Evolutionary conservation across 2,888 invertebrate genomes (phyloP), one percentile per base, ranked within the genome.

Genomic region (Lochmaea crataegi): DNA sequence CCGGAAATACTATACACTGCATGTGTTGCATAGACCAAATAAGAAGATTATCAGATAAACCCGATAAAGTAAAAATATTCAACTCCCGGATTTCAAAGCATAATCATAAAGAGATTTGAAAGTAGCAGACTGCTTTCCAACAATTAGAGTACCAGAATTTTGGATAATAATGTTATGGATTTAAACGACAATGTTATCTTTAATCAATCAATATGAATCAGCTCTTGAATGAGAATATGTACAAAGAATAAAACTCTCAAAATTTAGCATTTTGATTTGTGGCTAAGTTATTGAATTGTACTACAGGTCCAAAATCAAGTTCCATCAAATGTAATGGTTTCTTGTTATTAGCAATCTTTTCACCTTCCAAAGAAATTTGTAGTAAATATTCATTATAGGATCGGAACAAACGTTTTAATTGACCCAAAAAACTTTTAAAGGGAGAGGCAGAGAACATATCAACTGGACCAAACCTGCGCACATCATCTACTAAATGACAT

Each of bases 301-400:
- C 32, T 18, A 68, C 71, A 63, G 61, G 58, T 65, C 58, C 58
- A 58, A 58, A 14, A 18, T 58, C 58, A 32, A 22, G 58, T 14
- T 58, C 58, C 58, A 26, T 58, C 3, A 9, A 58, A 58, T 58
- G 58, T 16, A 22, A 58, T 18, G 16, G 58, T 58, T 58, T 22
- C 58, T 32, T 32, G 16, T 58, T 58, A 14, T 18, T 16, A 58
- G 12, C 32, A 58, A 58, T 32, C 4, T 26, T 18, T n/a, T 18
- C 58, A 58, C 32, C 32, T 26, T 58, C 32, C 9, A 9, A 32
- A 58, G 12, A 22, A 18, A 58, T 9, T 58, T 58, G 58, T 58
- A 22, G 58, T 58, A 58, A 32, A 14, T 22, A 58, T 16, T 58
- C 22, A 58, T 32, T 58, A 58, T 58, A 58, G 16, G 58, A 58